A percentile compares a stretch with the other conserved stretches of the same genome.
Conservation (phyloP, 2,888 invertebrate genomes). For the Tipula lateralis region DNA sequence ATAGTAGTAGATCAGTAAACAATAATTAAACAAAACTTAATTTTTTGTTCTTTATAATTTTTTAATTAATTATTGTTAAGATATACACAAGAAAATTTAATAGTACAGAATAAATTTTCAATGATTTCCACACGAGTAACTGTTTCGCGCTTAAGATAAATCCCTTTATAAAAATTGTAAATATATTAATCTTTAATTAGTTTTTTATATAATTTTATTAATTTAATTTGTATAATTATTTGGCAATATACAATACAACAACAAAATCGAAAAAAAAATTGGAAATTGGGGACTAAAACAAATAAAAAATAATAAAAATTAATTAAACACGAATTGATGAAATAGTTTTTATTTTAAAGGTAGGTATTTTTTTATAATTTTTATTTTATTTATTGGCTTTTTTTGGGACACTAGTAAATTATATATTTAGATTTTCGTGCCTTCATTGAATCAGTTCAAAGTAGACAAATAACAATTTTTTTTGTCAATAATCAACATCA, state of each 20-base stretch:
- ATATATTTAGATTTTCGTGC: neutral
- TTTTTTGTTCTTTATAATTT: neutral
- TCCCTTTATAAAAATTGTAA: neutral
- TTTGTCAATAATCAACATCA: neutral
- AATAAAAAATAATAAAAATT: neutral
- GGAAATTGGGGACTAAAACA: neutral
- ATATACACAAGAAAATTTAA: neutral
- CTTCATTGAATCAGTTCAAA: neutral
- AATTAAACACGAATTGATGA: neutral
- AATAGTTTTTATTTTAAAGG: neutral
- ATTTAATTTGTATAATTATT: neutral
- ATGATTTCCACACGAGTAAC: neutral
- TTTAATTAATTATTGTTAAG: neutral
- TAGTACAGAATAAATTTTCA: neutral
- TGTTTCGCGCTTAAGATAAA: neutral
- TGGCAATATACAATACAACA: neutral
- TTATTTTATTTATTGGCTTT: neutral
- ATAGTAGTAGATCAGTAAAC: neutral
- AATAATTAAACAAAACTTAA: neutral
- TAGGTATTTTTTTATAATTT: neutral
- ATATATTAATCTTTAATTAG: slow-evolving; percentile 25
- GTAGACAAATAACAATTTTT: neutral
- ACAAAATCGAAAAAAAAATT: neutral
- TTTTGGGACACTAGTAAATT: neutral
- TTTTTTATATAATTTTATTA: slow-evolving; percentile 20